Evolutionary conservation across 2,113 vertebrate genomes (phyloP).

Genomic region (Pongo pygmaeus): DNA sequence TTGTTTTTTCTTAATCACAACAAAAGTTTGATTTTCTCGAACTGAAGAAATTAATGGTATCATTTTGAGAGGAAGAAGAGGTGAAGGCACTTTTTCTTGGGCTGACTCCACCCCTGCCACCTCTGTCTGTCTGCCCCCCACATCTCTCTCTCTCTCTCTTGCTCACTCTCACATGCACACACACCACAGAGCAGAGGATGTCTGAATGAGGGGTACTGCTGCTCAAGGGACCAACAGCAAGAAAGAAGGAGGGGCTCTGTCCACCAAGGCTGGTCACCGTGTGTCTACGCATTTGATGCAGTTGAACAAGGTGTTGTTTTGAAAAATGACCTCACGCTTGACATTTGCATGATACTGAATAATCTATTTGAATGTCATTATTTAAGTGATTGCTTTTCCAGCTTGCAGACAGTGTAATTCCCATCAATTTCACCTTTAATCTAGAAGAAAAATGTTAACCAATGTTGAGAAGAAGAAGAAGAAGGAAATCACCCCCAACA

Average conservation of each 20-base stretch:
- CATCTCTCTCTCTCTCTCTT: not conserved
- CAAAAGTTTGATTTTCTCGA: not conserved
- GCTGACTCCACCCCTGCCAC: not conserved
- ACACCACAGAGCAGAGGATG: not conserved
- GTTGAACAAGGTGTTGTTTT: slow-evolving; percentile 25
- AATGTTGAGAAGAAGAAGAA: not conserved
- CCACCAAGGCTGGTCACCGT: not conserved
- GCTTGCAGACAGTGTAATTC: slow-evolving; percentile 42
- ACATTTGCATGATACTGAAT: slow-evolving; percentile 32
- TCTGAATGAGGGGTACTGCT: not conserved
- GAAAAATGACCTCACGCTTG: slow-evolving; percentile 36
- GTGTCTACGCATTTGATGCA: not conserved
- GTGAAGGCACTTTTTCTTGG: not conserved
- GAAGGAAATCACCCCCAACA: not conserved
- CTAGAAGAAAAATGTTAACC: slow-evolving; percentile 54
- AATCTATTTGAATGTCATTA: slow-evolving; percentile 52
- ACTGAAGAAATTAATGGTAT: not conserved
- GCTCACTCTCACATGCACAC: not conserved
- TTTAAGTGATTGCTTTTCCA: slow-evolving; percentile 50
- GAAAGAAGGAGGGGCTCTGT: not conserved
- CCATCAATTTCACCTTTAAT: slow-evolving; percentile 62
- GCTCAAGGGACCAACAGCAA: not conserved
- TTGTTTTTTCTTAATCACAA: not conserved
- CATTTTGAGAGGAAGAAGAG: slow-evolving; percentile 11
- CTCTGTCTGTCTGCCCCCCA: not conserved